Conservation (phyloP, 2,888 invertebrate species). For the Liodrosophila aerea region DNA sequence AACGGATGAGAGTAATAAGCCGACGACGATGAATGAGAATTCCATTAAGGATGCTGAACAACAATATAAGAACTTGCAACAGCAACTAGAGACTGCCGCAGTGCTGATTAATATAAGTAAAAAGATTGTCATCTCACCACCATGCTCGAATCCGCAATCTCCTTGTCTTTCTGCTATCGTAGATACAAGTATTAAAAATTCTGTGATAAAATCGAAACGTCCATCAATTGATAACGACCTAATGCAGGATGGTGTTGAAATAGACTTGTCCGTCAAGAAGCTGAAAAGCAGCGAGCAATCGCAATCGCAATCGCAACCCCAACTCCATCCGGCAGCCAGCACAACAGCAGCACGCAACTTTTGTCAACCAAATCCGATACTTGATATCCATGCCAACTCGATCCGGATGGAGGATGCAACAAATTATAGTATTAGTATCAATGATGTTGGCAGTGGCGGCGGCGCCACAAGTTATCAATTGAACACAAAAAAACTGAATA, state of each 20-base stretch:
- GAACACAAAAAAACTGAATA: conserved; percentile 36
- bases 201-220: conserved; percentile 83
- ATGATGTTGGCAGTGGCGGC: conserved; percentile 53
- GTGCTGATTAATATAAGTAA: conserved; percentile 83
- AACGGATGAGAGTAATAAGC: conserved; percentile 27
- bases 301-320: background rate
- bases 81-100: conserved; percentile 82
- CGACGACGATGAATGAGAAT: conserved; percentile 21
- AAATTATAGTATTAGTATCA: conserved; percentile 70
- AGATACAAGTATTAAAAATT: conserved; percentile 82
- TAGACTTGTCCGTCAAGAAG: conserved; percentile 75
- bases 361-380: conserved; percentile 59
- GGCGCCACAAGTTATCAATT: no score
- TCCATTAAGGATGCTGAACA: conserved; percentile 48
- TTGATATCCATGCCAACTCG: conserved; percentile 52
- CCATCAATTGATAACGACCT: conserved; percentile 71
- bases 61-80: conserved; percentile 78
- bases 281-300: conserved; percentile 51
- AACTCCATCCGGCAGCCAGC: conserved; percentile 1
- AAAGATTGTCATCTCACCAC: conserved; percentile 82
- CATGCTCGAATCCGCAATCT: conserved; percentile 82
- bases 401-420: conserved; percentile 52
- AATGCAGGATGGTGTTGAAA: conserved; percentile 66
- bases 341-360: conserved; percentile 28
- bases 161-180: conserved; percentile 72